A percentile compares a stretch with the other conserved stretches of the same genome.
phyloP scores from a whole-genome alignment of 1,140 invertebrate species.

The Lordiphosa clarofinis region DNA sequence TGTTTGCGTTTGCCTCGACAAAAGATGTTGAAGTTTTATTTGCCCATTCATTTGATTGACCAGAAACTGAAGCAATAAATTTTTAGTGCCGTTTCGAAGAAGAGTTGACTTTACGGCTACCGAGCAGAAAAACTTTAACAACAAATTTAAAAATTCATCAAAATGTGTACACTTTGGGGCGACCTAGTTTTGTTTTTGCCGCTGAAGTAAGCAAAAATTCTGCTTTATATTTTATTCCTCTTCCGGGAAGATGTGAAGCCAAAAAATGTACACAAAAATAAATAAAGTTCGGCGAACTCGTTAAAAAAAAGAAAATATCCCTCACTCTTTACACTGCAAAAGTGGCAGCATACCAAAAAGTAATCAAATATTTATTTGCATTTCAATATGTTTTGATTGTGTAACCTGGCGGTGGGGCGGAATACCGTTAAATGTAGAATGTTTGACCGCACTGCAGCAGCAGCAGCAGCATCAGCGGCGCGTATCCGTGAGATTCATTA shows the following conservation, averaged over 20 bases:
- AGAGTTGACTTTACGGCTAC: conserved; percentile 2
- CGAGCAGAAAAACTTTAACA: conserved; percentile 2
- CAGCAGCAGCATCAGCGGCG: conserved; percentile 45
- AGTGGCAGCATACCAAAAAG: conserved; percentile 3
- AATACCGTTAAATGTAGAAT: conserved; percentile 59
- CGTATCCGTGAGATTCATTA: conserved; percentile 71
- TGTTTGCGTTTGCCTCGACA: conserved; percentile 1
- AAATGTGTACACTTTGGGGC: background rate
- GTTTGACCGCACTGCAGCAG: conserved; percentile 31
- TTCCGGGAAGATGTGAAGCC: too few species aligned
- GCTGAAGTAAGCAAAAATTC: too few species aligned
- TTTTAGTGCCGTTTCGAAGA: background rate
- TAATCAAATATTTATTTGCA: conserved; percentile 50
- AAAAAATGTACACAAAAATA: too few species aligned
- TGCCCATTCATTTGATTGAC: conserved; percentile 36
- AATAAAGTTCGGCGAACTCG: conserved; percentile 50
- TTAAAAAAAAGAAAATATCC: conserved; percentile 28
- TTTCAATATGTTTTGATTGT: conserved; percentile 66
- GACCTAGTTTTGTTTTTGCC: too few species aligned
- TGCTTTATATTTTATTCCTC: too few species aligned
- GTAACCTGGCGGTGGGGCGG: conserved; percentile 25
- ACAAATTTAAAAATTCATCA: conserved; percentile 12
- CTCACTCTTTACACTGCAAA: conserved; percentile 20
- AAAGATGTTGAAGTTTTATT: conserved; percentile 16
- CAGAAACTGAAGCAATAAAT: conserved; percentile 39